Conservation (phyloP, 2,113 vertebrate species). For the Piprites chloris region DNA sequence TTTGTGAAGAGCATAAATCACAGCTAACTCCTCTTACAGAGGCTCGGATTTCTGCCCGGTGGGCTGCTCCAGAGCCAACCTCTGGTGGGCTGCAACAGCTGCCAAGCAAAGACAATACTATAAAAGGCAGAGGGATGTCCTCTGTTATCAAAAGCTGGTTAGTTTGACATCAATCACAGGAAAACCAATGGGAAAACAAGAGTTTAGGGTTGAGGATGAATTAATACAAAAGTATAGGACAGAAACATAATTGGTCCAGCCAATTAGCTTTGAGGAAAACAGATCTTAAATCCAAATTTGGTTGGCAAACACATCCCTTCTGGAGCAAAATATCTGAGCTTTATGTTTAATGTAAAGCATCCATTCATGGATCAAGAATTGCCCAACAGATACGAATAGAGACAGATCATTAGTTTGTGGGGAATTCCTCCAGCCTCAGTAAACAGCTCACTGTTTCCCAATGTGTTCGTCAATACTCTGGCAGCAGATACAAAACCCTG, state of each 20-base stretch:
- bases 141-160: neutral
- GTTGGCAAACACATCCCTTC: neutral
- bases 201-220: neutral
- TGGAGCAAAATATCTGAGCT: neutral
- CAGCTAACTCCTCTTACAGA: neutral
- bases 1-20: neutral
- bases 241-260: neutral
- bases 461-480: neutral
- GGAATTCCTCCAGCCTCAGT: neutral
- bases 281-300: neutral
- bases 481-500: neutral
- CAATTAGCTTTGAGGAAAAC: neutral
- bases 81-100: neutral
- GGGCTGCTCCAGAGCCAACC: neutral
- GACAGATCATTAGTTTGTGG: neutral
- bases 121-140: neutral
- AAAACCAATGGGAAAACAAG: neutral
- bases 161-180: neutral
- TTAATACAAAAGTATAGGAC: neutral
- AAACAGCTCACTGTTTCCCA: neutral
- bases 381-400: neutral
- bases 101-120: neutral
- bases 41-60: neutral
- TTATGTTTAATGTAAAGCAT: neutral
- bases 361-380: neutral